These are phyloP conservation scores for Cebus imitator DNA, from an alignment of 2,113 vertebrate species.

Conservation along the genomic window DNA sequence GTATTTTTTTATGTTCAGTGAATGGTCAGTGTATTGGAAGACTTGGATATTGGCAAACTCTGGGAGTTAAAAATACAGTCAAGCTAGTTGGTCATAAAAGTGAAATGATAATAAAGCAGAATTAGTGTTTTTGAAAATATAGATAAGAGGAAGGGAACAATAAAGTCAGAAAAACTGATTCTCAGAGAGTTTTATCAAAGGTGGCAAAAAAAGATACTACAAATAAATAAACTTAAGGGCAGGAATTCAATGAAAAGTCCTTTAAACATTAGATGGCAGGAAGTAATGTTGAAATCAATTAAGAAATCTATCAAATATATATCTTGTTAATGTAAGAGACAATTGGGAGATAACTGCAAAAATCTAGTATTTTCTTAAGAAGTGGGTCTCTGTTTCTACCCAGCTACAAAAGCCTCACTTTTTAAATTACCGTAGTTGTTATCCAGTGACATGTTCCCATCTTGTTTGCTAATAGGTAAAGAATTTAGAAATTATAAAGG, in stretches of 20 bases:
- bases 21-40: not conserved
- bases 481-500: not conserved
- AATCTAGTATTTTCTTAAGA: not conserved
- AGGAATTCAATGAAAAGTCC: not conserved
- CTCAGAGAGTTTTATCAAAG: not conserved
- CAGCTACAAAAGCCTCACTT: too few relatives aligned
- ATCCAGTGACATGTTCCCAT: too few relatives aligned
- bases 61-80: not conserved
- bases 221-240: not conserved
- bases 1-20: not conserved
- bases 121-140: not conserved
- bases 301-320: not conserved
- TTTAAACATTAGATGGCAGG: not conserved
- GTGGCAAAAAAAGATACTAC: not conserved
- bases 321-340: not conserved
- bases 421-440: too few relatives aligned
- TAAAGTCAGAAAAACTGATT: not conserved
- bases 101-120: not conserved
- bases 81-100: not conserved
- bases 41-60: accelerated
- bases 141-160: not conserved
- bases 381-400: too few relatives aligned
- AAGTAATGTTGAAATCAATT: not conserved
- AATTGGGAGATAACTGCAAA: not conserved
- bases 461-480: too few relatives aligned